Evolutionary conservation across 2,113 vertebrate genomes (phyloP), one percentile per base, ranked within the genome.

Genomic region (Rhipidura dahli): DNA sequence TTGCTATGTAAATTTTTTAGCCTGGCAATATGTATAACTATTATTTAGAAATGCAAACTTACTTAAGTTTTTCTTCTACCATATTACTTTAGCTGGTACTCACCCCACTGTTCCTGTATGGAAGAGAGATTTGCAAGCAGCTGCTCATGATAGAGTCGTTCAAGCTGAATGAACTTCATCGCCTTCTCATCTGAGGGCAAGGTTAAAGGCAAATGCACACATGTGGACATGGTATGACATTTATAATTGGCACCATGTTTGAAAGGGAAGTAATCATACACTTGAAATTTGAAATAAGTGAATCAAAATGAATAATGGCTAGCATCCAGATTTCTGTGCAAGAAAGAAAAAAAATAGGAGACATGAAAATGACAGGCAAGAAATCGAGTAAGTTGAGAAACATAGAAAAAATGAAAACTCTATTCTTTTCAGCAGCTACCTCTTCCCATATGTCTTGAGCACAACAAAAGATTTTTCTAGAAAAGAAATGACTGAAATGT

Each of bases 61-160:
- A 87, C 72, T 33, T 13, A 61, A 85, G 15, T 84, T 24, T 64
- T 66, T 37, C 31, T 83, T 49, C 54, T 51, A 42, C 24, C 9
- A 4, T 33, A 39, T 53, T 39, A 76, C 45, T 73, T 69, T 37
- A 93, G 49, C 51, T 35, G 83, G 26, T 85, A 97, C 98, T 97
- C 97, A 99, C 99, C 99, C 99, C 99, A 99, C 78, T 98, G 98
- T 20, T 99, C 98, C 95, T 99, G 99, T 97, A 99, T 98, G 79
- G 98, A 94, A 59, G 98, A 97, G 54, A 99, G 98, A 97, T 99
- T 99, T 93, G 98, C 98, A 51, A 99, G 98, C 70, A 99, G 96
- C 40, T 99, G 98, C 73, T 99, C 98, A 35, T 99, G 99, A 95
- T 99, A 99, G 15, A 99, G 89, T 65, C 98, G 98, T 97, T 99